phyloP scores from a whole-genome alignment of 1,140 invertebrate genomes.

The Brachionus sp. region DNA sequence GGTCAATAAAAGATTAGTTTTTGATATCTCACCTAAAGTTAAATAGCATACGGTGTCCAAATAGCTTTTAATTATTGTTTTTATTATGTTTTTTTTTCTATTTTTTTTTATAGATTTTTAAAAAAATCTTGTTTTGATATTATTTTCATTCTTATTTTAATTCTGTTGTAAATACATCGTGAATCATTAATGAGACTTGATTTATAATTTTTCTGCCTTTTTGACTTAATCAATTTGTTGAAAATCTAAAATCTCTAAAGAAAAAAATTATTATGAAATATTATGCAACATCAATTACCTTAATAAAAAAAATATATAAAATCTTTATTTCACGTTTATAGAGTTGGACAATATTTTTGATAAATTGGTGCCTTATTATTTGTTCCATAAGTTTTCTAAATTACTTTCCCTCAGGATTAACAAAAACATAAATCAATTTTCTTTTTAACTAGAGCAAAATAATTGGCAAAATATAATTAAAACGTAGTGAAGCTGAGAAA shows the following conservation, averaged over 20 bases:
- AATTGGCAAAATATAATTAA: conserved; percentile 5
- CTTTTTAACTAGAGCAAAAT: neutral
- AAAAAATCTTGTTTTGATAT: neutral
- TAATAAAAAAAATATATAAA: neutral
- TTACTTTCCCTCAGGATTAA: neutral
- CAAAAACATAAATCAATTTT: neutral
- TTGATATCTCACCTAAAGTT: neutral
- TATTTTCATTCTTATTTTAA: neutral
- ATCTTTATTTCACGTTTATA: neutral
- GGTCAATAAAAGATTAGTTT: neutral
- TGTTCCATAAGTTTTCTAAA: neutral
- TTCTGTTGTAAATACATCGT: neutral
- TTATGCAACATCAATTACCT: neutral
- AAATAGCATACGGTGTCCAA: neutral
- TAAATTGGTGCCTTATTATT: neutral
- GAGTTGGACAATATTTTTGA: neutral
- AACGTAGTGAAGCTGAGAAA: neutral
- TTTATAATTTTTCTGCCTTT: neutral
- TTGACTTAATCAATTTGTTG: neutral
- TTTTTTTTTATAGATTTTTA: neutral
- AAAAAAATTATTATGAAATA: neutral
- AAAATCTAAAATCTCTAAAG: neutral
- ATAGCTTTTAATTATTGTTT: neutral
- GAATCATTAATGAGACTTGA: neutral
- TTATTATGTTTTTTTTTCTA: neutral